Conservation (phyloP, 2,888 invertebrate genomes). For the Drosophila engyochracea region DNA sequence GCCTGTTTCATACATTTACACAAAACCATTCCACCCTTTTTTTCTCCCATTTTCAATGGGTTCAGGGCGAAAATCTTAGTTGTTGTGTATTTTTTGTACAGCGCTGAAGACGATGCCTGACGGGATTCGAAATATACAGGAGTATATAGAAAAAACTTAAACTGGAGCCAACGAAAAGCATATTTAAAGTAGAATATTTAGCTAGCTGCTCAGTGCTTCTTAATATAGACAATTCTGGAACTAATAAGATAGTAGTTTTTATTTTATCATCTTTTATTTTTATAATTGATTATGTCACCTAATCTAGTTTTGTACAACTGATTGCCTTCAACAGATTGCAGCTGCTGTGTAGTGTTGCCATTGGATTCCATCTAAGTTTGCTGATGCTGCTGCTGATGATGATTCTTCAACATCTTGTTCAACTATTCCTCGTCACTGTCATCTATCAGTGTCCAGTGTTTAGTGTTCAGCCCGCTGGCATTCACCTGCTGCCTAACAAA, state of each 20-base stretch:
- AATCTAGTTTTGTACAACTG: constrained; percentile 21
- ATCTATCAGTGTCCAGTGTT: constrained; percentile 57
- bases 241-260: neutral
- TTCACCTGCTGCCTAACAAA: constrained; percentile 46
- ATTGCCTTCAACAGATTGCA: constrained; percentile 46
- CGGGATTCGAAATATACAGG: neutral
- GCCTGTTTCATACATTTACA: neutral
- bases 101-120: neutral
- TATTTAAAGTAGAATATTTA: neutral
- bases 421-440: constrained; percentile 53
- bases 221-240: neutral
- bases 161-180: neutral
- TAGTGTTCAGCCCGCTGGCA: constrained; percentile 27
- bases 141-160: neutral
- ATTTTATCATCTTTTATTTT: neutral
- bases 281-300: constrained; percentile 33
- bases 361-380: constrained; percentile 17
- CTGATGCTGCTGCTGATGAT: neutral
- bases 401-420: constrained; percentile 12
- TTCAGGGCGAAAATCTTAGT: neutral
- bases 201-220: neutral
- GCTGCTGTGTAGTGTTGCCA: constrained; percentile 33
- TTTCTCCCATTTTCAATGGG: neutral
- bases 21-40: neutral
- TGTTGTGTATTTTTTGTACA: neutral